phyloP scores from a whole-genome alignment of 2,113 vertebrate species.

The Eulemur macaco region DNA sequence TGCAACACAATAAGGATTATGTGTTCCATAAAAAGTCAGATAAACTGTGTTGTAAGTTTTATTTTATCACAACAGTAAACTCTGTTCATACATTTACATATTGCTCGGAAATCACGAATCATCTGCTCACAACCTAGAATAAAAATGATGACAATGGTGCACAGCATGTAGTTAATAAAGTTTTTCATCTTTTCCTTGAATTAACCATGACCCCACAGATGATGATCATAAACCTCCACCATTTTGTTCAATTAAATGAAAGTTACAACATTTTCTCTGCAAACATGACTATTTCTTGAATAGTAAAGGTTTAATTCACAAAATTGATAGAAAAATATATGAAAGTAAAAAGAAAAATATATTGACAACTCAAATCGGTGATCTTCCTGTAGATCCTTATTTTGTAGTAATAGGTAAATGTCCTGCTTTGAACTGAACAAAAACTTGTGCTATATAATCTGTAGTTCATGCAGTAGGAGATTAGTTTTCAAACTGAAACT shows the following conservation, averaged over 20 bases:
- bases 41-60: slow-evolving; percentile 55
- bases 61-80: slow-evolving; percentile 67
- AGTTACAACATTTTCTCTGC: slow-evolving; percentile 20
- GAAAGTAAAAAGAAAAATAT: slow-evolving; percentile 27
- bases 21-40: slow-evolving; percentile 64
- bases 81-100: slow-evolving; percentile 55
- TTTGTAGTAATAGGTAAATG: not conserved
- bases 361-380: not conserved
- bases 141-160: not conserved
- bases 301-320: not conserved
- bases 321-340: not conserved
- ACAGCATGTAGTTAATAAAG: not conserved
- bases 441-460: not conserved
- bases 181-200: not conserved
- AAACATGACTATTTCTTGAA: not conserved
- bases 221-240: not conserved
- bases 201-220: not conserved
- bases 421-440: not conserved
- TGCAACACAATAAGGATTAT: slow-evolving; percentile 56
- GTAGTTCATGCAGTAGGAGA: not conserved
- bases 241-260: slow-evolving; percentile 38
- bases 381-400: not conserved
- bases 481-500: not conserved
- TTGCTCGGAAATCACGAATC: slow-evolving; percentile 37
- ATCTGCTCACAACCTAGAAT: slow-evolving; percentile 30